phyloP scores from a whole-genome alignment of 2,797 vertebrate genomes.

The Alosa sapidissima region DNA sequence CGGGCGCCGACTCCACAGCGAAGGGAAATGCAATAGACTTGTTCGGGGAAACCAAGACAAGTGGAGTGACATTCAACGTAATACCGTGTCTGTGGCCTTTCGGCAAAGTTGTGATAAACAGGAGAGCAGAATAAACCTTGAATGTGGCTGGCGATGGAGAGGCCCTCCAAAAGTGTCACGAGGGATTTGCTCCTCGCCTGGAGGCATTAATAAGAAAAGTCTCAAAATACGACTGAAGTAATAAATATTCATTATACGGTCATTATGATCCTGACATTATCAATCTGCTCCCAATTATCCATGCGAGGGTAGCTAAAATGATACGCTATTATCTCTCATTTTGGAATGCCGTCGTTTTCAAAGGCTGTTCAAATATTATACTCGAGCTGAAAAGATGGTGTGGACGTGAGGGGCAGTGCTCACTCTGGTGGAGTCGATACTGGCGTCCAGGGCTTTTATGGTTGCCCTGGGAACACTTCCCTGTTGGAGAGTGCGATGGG shows the following conservation, averaged over 20 bases:
- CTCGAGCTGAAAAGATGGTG: constrained; percentile 1
- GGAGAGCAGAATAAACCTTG: constrained; percentile 33
- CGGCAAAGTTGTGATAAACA: constrained; percentile 25
- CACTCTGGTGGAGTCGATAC: not conserved
- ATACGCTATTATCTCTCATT: constrained; percentile 42
- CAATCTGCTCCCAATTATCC: constrained; percentile 69
- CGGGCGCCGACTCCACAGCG: not conserved
- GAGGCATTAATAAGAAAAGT: constrained; percentile 28
- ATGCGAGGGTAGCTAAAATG: constrained; percentile 53
- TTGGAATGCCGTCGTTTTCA: constrained; percentile 23
- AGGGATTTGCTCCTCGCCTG: constrained; percentile 40
- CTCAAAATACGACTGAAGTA: constrained; percentile 55
- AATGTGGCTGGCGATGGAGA: constrained; percentile 44
- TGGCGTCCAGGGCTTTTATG: constrained; percentile 17
- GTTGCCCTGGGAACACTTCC: not conserved
- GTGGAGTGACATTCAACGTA: not conserved
- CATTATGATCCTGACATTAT: constrained; percentile 67
- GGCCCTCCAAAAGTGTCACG: constrained; percentile 44
- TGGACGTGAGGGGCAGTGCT: not conserved
- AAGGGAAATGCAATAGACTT: not conserved
- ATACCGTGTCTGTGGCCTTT: constrained; percentile 23
- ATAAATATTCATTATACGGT: constrained; percentile 72
- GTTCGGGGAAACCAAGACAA: not conserved
- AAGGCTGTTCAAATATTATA: constrained; percentile 23
- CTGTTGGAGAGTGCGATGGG: not conserved